Evolutionary conservation across 2,888 invertebrate genomes (phyloP), one percentile per base, ranked within the genome.

Genomic region (Rhabditophanes sp.): DNA sequence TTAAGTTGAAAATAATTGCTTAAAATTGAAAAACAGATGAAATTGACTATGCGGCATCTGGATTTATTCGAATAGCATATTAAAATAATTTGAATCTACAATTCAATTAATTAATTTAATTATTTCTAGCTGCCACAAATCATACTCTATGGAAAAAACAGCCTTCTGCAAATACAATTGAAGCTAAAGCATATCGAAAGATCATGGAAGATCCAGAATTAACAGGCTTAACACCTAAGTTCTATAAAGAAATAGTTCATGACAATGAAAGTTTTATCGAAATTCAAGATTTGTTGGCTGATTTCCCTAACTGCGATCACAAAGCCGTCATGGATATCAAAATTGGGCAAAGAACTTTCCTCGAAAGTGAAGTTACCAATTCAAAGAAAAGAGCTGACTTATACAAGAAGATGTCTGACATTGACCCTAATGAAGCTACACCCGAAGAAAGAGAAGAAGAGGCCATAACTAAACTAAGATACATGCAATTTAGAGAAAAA

Each of bases 291-390:
- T 73, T 93, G 14, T 71, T 88, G 16, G 79, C 82, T 56, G 81
- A 82, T 37, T 90, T 88, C 69, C 73, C 74, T 59, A 81, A 88
- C 68, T 87, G 87, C 0, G 79, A 46, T 2, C 83, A 90, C 1
- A 85, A 90, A 76, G 90, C 56, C 6, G 84, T 93, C 1, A 88
- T 93, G 78, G 93, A 93, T 67, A 79, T 93, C 41, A 93, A 93
- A 72, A 81, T 93, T 76, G 93, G 93, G 25, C 81, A 80, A 2
- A 75, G 71, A 39, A 93, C 90, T 14, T 93, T 90, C 68, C 74
- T 88, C 23, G 90, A 93, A 68, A 78, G 79, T 2, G 93, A 93
- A 72, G 90, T 90, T 24, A 77, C 77, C 62, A 90, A 88, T 64
- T 77, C 76, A 16, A 76, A 76, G 26, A 77, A 82, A 12, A 75